Percentiles rank a stretch among this genome's conserved stretches.
Evolutionary conservation across 1,140 invertebrate species (phyloP).

Genomic region (Goniozus legneri): DNA sequence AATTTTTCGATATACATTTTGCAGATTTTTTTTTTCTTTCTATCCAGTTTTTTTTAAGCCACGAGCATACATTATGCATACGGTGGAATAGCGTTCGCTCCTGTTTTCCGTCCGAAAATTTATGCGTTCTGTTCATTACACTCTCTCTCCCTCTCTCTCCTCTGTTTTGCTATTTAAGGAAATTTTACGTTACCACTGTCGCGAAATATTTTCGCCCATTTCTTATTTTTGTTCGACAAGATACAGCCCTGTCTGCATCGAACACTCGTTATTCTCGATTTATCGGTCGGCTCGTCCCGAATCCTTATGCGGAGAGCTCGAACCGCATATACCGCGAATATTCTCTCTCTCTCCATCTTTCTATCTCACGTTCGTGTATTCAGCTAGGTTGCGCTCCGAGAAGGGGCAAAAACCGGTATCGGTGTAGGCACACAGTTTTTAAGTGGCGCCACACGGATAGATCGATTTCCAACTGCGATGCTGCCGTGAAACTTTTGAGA

Average conservation of each 20-base stretch:
- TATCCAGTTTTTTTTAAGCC: no score
- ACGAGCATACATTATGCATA: no score
- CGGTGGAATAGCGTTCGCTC: neutral
- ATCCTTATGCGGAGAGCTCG: slow-evolving; percentile 30
- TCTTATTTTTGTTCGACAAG: slow-evolving; percentile 28
- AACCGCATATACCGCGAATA: neutral
- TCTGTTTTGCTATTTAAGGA: no score
- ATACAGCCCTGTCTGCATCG: slow-evolving; percentile 29
- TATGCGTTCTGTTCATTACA: neutral
- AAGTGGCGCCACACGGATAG: neutral
- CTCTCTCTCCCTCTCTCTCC: neutral
- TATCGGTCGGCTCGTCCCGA: slow-evolving; percentile 31
- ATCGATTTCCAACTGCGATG: neutral
- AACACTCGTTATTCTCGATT: slow-evolving; percentile 41
- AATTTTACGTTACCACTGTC: no score
- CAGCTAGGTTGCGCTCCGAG: no score
- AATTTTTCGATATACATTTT: no score
- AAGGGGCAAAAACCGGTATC: no score
- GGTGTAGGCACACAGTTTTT: no score
- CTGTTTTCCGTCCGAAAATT: neutral
- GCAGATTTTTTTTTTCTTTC: no score
- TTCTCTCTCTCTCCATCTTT: neutral
- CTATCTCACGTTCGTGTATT: no score
- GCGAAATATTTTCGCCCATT: no score
- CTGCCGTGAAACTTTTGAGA: neutral